Evolutionary conservation across 2,888 invertebrate species (phyloP), one percentile per base, ranked within the genome.

Genomic region (Apodemia hepburni): DNA sequence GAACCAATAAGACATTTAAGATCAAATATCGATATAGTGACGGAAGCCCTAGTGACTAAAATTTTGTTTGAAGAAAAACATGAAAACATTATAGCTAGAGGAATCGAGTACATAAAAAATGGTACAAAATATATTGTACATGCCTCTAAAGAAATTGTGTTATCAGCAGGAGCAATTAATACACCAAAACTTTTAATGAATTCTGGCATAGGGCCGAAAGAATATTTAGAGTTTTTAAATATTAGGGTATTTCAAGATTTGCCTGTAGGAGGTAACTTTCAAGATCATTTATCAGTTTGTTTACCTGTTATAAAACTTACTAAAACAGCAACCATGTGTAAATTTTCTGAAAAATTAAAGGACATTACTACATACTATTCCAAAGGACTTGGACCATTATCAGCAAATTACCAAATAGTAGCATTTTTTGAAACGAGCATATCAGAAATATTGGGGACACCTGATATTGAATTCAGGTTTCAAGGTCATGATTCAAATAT

Each of bases 221-320:
- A 89, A 17, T 91, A 91, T 62, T 78, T 91, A 69, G 87, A 91
- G 70, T 90, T 87, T 76, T 76, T 91, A 72, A 79, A 82, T 70
- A 76, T 90, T 29, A 78, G 77, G 68, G 77, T 81, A 3, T 66
- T 77, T 42, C 75, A 76, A 62, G 86, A 90, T 74, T 76, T 91
- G 60, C 87, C 90, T 0, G 88, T 91, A 0, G 91, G 91, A 27
- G 79, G 77, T 11, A 91, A 91, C 66, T 88, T 91, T 68, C 91
- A 91, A n/a, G 91, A 91, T 68, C 91, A 91, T 71, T 59, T 91
- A 22, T 84, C 88, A 1, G 84, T 91, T 0, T 91, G 91, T 68
- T 74, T 91, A 45, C 90, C 91, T 12, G 85, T 90, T 6, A 84
- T 91, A 47, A 85, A 80, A 62, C 68, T 90, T 61, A 75, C 77